Conservation (phyloP, 2,888 invertebrate genomes). For the Quadroppia sp. region DNA sequence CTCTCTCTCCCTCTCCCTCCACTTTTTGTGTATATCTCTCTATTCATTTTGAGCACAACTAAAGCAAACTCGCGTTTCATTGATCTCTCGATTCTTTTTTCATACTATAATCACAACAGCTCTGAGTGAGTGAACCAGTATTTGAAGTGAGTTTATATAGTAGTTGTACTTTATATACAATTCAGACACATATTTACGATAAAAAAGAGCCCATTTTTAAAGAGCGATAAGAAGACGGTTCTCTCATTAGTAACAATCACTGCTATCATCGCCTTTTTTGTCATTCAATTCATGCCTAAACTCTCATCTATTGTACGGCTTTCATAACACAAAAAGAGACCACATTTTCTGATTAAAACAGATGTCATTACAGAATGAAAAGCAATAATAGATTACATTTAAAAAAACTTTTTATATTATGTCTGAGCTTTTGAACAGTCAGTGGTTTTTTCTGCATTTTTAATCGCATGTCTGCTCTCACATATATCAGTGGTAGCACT, state of each 20-base stretch:
- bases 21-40: background rate
- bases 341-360: slow-evolving; percentile 29
- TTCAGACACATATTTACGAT: background rate
- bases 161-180: background rate
- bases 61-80: slow-evolving; percentile 23
- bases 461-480: background rate
- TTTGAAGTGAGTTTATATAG: background rate
- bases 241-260: slow-evolving; percentile 31
- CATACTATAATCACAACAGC: background rate
- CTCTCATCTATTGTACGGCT: background rate
- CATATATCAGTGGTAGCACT: too few relatives aligned
- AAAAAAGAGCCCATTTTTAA: slow-evolving; percentile 24
- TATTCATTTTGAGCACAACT: background rate
- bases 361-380: slow-evolving; percentile 23
- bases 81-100: slow-evolving; percentile 9
- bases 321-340: background rate
- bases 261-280: slow-evolving; percentile 23
- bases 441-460: slow-evolving; percentile 23
- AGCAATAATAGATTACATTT: slow-evolving; percentile 4
- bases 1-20: background rate
- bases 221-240: slow-evolving; percentile 23
- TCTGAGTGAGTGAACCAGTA: background rate
- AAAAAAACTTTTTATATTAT: background rate
- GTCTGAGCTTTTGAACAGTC: background rate
- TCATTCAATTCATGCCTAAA: background rate